A percentile compares a stretch with the other conserved stretches of the same genome.
These are phyloP conservation scores for Podargus strigoides DNA, from an alignment of 2,797 vertebrate genomes.

Conservation along the genomic window DNA sequence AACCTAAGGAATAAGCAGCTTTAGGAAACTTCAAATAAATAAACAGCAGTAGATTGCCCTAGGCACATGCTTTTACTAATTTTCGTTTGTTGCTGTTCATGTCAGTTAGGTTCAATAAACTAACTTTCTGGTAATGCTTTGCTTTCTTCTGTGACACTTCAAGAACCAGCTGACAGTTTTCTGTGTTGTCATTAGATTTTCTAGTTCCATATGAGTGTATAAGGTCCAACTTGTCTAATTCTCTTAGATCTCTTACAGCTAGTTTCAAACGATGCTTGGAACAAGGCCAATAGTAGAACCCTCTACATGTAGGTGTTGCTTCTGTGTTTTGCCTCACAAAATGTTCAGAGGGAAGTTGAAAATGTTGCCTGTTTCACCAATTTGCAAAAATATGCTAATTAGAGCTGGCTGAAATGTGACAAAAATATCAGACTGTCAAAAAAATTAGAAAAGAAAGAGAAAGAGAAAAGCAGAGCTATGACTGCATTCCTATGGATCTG, in stretches of 20 bases:
- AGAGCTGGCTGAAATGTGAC: not conserved
- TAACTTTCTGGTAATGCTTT: constrained; percentile 10
- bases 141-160: constrained; percentile 1
- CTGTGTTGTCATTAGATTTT: constrained; percentile 41
- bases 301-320: not conserved
- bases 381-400: constrained; percentile 29
- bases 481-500: not conserved
- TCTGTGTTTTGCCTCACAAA: constrained; percentile 51
- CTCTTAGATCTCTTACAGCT: not conserved
- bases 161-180: constrained; percentile 21
- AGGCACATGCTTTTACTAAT: constrained; percentile 42
- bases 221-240: constrained; percentile 22
- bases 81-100: constrained; percentile 38
- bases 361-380: not conserved
- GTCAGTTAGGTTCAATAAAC: constrained; percentile 33
- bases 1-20: not conserved
- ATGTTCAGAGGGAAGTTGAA: constrained; percentile 2
- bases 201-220: not conserved
- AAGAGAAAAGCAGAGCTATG: not conserved
- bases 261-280: constrained; percentile 2
- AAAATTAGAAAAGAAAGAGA: not conserved
- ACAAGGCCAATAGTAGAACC: not conserved
- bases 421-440: constrained; percentile 1
- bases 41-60: constrained; percentile 17
- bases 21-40: constrained; percentile 19